Base-by-base conservation (phyloP, 2,797 vertebrate species). In the Ctenopoma multispine region DNA sequence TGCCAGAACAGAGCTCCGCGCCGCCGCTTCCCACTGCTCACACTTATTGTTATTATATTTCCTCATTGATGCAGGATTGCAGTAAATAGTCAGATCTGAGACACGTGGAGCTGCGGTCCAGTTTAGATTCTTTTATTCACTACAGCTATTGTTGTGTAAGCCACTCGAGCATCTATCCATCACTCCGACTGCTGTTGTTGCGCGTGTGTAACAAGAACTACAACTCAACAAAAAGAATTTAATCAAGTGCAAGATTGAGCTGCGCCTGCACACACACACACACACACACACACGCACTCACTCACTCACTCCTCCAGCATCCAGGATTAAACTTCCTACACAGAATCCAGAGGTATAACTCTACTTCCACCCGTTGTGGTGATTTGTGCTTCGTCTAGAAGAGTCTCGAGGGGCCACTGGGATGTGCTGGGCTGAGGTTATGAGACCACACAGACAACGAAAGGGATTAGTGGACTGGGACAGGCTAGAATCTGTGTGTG, bases 221-320 rank as follows among this genome's bases (percentile, higher is more conserved):
- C 78, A 70, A 69, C 57, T 82, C 72, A 48, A 76, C 63, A 77
- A 56, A 77, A 73, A 72, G 14, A 73, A 79, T 87, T 70, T 73
- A 87, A 87, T 85, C 68, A 82, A 71, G 54, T 40, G 31, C 43
- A 59, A 67, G 68, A 73, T 18, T 65, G 63, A 74, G 48, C 12
- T 41, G 38, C 17, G 29, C 23, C 2, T 36, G 1, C 49, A 41
- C 70, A 46, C 63, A 66, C 61, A 47, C 5, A 15, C 15, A 9
- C 5, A 10, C 43, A 48, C 24, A 34, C 43, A 65, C 44, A 41
- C 44, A 66, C 38, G 50, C 54, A 59, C 24, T 44, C 62, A 56
- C 69, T 63, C 43, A 64, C 18, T 54, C 50, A 38, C 20, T 50
- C 29, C 53, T 62, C 21, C 69, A 68, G 50, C 7, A 13, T 51